These are phyloP conservation scores for Thunnus albacares DNA, from an alignment of 2,797 vertebrate species.

Conservation along the genomic window DNA sequence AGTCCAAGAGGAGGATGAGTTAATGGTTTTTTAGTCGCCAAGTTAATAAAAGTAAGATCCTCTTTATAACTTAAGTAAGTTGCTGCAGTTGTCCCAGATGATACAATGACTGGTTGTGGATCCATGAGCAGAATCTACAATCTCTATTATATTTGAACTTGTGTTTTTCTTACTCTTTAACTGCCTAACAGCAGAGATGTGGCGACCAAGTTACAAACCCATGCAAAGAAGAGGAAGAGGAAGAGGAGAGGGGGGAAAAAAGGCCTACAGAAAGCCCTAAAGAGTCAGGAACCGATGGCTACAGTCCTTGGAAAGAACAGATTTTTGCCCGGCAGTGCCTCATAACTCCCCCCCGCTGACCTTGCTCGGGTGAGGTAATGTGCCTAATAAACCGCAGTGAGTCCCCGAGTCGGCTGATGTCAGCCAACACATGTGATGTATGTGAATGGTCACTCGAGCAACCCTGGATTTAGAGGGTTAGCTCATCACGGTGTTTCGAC, in stretches of 20 bases:
- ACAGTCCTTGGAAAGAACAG: background rate
- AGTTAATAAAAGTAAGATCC: too few relatives aligned
- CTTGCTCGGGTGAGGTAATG: conserved; percentile 28
- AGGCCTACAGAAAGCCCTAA: background rate
- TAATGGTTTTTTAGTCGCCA: background rate
- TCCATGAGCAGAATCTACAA: conserved; percentile 9
- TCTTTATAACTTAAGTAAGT: too few relatives aligned
- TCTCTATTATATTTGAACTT: conserved; percentile 11
- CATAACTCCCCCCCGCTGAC: background rate
- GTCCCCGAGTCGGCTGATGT: conserved; percentile 11
- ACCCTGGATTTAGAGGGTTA: conserved; percentile 14
- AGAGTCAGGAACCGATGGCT: background rate
- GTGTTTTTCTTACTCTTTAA: conserved; percentile 7
- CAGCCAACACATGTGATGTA: conserved; percentile 3
- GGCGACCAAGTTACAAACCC: background rate
- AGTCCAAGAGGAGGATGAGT: background rate
- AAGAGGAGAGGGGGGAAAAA: background rate
- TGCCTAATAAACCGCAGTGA: background rate
- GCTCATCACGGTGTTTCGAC: background rate
- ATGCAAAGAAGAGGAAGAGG: background rate
- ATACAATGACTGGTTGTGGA: conserved; percentile 9
- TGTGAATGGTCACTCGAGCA: conserved; percentile 7
- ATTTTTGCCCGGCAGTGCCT: background rate
- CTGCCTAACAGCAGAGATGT: background rate
- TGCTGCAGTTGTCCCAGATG: background rate